Percentiles rank a stretch among this genome's conserved stretches.
Evolutionary conservation across 2,888 invertebrate genomes (phyloP).

Genomic region (Villa cingulata): DNA sequence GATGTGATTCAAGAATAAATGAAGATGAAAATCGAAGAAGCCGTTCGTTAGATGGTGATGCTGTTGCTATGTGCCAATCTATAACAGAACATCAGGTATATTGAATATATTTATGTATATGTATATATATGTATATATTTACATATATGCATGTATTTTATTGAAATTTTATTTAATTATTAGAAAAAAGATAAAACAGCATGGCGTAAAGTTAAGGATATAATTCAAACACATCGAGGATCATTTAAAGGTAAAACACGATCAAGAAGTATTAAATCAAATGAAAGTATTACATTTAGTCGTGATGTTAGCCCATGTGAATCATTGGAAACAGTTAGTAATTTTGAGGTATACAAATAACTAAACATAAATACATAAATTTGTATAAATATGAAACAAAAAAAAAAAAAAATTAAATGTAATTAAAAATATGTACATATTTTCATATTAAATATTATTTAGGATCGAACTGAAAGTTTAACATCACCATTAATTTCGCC

Average conservation of each 20-base stretch:
- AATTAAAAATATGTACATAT: no score
- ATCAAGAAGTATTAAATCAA: constrained; percentile 16
- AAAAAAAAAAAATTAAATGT: no score
- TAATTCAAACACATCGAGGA: constrained; percentile 46
- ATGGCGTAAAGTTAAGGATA: constrained; percentile 66
- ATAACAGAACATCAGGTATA: constrained; percentile 3
- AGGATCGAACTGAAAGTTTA: constrained; percentile 6
- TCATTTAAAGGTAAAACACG: constrained; percentile 15
- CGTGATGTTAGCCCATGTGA: constrained; percentile 17
- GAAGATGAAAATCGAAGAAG: constrained; percentile 24
- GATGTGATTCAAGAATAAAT: constrained; percentile 20
- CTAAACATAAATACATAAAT: no score
- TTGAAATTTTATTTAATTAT: background rate
- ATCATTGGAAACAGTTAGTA: constrained; percentile 12
- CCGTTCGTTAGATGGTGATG: constrained; percentile 26
- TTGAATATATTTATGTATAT: background rate
- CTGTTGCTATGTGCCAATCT: constrained; percentile 11
- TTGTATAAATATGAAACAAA: no score
- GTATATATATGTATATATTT: no score
- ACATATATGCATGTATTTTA: no score
- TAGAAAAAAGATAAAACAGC: constrained; percentile 48
- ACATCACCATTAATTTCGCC: constrained; percentile 11
- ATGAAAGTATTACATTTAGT: constrained; percentile 12
- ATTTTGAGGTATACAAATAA: constrained; percentile 10
- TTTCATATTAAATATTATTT: background rate